Evolutionary conservation across 1,140 invertebrate genomes (phyloP), one percentile per base, ranked within the genome.

Genomic region (Glossosoma conforme): DNA sequence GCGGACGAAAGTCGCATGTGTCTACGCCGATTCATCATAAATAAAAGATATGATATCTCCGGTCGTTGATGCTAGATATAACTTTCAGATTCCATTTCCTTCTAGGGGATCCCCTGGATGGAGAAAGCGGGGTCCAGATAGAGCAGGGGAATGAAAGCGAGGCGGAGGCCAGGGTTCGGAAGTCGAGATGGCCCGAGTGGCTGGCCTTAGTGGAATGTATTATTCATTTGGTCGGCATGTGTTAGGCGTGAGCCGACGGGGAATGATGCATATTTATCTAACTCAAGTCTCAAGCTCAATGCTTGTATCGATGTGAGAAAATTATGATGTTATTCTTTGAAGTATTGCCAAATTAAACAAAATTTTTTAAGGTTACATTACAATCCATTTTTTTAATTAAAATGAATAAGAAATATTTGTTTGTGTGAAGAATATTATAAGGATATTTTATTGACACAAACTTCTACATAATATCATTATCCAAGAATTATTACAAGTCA

Each of bases 21-120:
- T 22, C 45, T 19, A 37, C 45, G 38, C 17, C 42, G 9, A 47
- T 47, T 37, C 45, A 47, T 47, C 45, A 47, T 47, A 47, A 36
- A 47, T 47, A 47, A 47, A 47, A 47, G 45, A 47, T 47, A 35
- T 36, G 32, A 37, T 47, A 37, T 47, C 45, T 14, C 38, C 32
- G 17, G 19, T 22, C 24, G 15, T n/a, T 17, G 42, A 44, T 25
- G 42, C 3, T 10, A 47, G 45, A 47, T 47, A 47, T 37, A 37
- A 47, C 32, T 47, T 37, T 36, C 45, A 47, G 33, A 47, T 47
- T 47, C 24, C 45, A 47, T 47, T 47, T 47, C 33, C 32, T n/a
- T n/a, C n/a, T n/a, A n/a, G 24, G 24, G 24, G n/a, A 6, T 28
- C n/a, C 24, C 24, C 6, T 28, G 24, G n/a, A 28, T 28, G 24